Conservation (phyloP, 2,113 vertebrate genomes). For the Strix uralensis region DNA sequence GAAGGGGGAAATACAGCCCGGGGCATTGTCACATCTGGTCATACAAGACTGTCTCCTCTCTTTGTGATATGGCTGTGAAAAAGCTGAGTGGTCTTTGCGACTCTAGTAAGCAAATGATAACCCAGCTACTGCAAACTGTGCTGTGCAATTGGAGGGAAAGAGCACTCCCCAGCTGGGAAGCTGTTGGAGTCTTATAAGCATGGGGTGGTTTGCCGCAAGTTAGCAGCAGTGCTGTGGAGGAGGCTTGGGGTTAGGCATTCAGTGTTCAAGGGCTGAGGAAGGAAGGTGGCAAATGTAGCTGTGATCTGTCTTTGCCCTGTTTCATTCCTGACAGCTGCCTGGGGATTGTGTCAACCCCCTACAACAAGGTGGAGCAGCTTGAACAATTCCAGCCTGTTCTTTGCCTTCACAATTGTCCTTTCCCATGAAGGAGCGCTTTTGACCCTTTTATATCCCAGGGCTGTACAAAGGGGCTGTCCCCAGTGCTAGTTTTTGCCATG, state of each 20-base stretch:
- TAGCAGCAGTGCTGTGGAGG: background rate
- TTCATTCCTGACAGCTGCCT: background rate
- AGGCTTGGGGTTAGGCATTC: background rate
- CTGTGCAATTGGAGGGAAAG: background rate
- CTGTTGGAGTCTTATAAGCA: background rate
- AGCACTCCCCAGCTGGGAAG: background rate
- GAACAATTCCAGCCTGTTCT: constrained; percentile 15
- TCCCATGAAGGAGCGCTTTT: background rate
- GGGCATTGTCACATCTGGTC: background rate
- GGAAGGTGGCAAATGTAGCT: background rate
- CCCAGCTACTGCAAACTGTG: background rate
- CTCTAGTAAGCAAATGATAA: background rate
- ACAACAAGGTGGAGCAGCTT: background rate
- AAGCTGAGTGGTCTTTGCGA: background rate
- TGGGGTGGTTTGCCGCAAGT: background rate
- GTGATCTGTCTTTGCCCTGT: background rate
- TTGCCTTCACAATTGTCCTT: background rate
- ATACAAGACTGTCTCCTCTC: background rate
- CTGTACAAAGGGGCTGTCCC: background rate
- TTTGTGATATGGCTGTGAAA: background rate
- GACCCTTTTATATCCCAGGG: background rate
- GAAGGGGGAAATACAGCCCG: background rate
- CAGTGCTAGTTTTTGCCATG: background rate
- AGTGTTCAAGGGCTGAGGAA: background rate
- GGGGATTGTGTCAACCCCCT: background rate